These are phyloP conservation scores for Phalloptychus januarius DNA, from an alignment of 2,797 vertebrate species.

Conservation along the genomic window DNA sequence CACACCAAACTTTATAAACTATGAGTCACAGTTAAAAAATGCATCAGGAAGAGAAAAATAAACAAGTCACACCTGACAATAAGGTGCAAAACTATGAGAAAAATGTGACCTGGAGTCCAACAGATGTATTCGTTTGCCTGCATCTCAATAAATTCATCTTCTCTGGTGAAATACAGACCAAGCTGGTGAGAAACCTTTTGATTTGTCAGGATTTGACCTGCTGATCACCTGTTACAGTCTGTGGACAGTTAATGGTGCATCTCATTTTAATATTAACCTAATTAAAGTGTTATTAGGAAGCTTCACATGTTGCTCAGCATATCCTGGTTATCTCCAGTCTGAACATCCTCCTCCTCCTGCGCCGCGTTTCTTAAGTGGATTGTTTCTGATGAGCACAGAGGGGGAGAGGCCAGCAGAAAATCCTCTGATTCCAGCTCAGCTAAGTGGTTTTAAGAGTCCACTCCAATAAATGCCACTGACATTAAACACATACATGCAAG, in stretches of 20 bases:
- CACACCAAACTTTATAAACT: no score
- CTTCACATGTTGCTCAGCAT: slow-evolving; percentile 24
- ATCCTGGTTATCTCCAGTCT: slow-evolving; percentile 41
- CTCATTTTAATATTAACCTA: neutral
- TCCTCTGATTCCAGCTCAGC: slow-evolving; percentile 37
- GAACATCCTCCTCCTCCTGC: slow-evolving; percentile 10
- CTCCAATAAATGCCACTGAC: slow-evolving; percentile 42
- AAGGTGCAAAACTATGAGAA: no score
- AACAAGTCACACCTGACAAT: no score
- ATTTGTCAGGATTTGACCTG: neutral
- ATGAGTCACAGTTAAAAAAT: no score
- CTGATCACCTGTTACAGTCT: neutral
- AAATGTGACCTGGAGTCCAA: no score
- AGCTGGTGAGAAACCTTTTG: neutral
- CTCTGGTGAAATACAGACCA: neutral
- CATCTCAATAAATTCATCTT: neutral
- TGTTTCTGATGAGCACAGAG: slow-evolving; percentile 40
- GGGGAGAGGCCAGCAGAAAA: slow-evolving; percentile 38
- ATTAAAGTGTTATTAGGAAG: neutral
- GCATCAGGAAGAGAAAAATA: no score
- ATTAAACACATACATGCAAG: slow-evolving; percentile 48
- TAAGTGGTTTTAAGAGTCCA: slow-evolving; percentile 48
- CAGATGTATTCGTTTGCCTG: neutral
- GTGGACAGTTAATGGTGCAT: neutral
- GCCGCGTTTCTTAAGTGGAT: slow-evolving; percentile 51